phyloP scores from a whole-genome alignment of 2,113 vertebrate genomes.

The Alosa alosa region DNA sequence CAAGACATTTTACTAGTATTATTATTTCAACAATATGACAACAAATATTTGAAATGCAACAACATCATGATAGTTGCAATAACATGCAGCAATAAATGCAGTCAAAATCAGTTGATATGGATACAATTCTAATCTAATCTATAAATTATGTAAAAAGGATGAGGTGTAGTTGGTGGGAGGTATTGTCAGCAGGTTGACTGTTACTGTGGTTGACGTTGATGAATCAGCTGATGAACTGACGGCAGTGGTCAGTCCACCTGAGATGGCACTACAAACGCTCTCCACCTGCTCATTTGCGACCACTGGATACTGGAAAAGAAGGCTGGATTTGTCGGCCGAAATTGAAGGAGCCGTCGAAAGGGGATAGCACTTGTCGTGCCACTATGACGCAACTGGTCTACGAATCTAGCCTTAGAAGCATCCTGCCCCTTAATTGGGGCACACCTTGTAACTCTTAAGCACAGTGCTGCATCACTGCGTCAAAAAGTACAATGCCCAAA shows the following conservation, averaged over 20 bases:
- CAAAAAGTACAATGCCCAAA: not conserved
- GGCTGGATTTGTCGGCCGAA: no score
- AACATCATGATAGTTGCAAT: not conserved
- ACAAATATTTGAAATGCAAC: not conserved
- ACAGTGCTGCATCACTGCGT: not conserved
- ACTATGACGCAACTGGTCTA: no score
- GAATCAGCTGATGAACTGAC: no score
- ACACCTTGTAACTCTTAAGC: no score
- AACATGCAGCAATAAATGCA: not conserved
- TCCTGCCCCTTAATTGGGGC: no score
- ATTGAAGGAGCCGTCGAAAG: no score
- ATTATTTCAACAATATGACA: not conserved
- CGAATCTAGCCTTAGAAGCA: no score
- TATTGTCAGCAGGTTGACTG: not conserved
- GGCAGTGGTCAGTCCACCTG: not conserved
- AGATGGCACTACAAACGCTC: not conserved
- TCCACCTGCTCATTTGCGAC: not conserved
- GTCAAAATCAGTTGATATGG: not conserved
- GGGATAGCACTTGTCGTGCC: no score
- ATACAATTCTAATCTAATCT: not conserved
- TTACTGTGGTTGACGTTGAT: not conserved
- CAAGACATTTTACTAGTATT: not conserved
- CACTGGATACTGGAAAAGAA: no score
- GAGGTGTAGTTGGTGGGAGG: not conserved
- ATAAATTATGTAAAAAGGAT: not conserved